Evolutionary conservation across 2,888 invertebrate species (phyloP), one percentile per base, ranked within the genome.

Genomic region (Bugulina stolonifera): DNA sequence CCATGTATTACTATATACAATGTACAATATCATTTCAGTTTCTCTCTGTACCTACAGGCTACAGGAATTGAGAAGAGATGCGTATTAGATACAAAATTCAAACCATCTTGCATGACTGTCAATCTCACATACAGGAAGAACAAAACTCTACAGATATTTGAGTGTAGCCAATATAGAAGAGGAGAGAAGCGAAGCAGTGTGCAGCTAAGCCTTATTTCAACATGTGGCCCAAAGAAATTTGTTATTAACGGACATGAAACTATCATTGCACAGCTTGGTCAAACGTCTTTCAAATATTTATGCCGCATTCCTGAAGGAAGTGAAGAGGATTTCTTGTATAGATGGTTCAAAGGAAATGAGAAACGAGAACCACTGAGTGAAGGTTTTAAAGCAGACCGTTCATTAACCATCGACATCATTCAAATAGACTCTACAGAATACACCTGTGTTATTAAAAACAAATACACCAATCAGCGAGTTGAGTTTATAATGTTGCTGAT

Each of bases 271-370:
- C 5, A 43, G 43, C 43, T 10, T 10, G 43, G 43, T 43, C 43
- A 43, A 43, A 43, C 43, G 18, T 43, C 43, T 43, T 43, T 43
- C 18, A 43, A 5, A 43, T 43, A 43, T 18, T 43, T 43, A 5
- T 64, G 64, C 27, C 64, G 10, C 2, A 64, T 14, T 32, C 64
- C 64, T 10, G 32, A 64, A 64, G 64, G 64, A 2, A 64, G 29
- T 32, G 10, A 22, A 29, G 29, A 64, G 10, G 25, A 64, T n/a
- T 64, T 64, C 32, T 10, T 18, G 29, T 64, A 64, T 27, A 64
- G 27, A 10, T 64, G 64, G 64, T 64, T 10, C n/a, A 32, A 64
- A 32, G 34, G 32, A 14, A 14, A 57, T 18, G n/a, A 25, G 14
- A n/a, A 3, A 5, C 14, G 5, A 25, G 32, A 64, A 10, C 25